Percentiles rank a stretch among this genome's conserved stretches.
Evolutionary conservation across 2,113 vertebrate species (phyloP).

Genomic region (Drymodes brunneopygia): DNA sequence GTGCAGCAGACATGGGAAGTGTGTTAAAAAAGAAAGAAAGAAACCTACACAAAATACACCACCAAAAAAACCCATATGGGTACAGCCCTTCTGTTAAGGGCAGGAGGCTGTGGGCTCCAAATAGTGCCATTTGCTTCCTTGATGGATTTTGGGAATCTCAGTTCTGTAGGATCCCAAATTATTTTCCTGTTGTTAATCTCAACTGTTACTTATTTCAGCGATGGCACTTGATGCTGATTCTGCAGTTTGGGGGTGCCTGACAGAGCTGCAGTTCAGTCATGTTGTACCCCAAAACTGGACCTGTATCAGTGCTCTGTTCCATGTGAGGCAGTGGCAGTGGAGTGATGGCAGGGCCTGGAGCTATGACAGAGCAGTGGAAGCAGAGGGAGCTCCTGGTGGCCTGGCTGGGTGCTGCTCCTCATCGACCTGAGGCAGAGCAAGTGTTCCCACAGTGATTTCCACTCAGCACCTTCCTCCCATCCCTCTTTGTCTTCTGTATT

Average conservation of each 20-base stretch:
- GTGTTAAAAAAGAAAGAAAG: not conserved
- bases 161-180: not conserved
- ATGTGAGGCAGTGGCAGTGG: fast-evolving
- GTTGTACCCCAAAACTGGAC: not conserved
- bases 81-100: not conserved
- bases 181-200: not conserved
- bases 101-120: not conserved
- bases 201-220: not conserved
- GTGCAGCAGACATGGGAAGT: not conserved
- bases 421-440: not conserved
- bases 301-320: not conserved
- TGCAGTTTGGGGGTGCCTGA: not conserved
- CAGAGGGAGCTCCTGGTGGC: not conserved
- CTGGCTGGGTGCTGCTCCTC: not conserved
- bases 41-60: not conserved
- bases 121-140: not conserved
- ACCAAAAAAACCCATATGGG: too few species aligned
- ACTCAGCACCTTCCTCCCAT: not conserved
- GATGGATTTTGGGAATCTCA: not conserved
- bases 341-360: not conserved
- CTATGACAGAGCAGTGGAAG: not conserved
- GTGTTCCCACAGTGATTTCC: not conserved
- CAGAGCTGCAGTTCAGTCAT: not conserved
- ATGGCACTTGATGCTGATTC: fast-evolving
- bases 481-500: not conserved